Evolutionary conservation across 1,140 invertebrate genomes (phyloP).

Genomic region (Phortica variegata): DNA sequence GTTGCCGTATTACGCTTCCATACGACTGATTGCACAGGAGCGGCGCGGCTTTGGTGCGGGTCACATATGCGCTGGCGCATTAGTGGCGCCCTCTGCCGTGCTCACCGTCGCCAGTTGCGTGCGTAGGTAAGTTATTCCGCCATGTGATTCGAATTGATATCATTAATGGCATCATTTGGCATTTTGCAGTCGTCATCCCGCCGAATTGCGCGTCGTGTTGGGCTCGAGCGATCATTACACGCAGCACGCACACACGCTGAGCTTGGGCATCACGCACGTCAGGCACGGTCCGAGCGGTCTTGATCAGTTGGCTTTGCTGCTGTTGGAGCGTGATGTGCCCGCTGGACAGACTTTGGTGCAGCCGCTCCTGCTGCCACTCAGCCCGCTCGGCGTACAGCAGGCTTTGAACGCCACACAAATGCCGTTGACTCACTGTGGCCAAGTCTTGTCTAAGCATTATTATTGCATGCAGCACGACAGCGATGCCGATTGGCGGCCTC

Average conservation of each 20-base stretch:
- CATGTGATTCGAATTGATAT: too few relatives aligned
- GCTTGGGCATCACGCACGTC: conserved; percentile 37
- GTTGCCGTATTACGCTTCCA: conserved; percentile 45
- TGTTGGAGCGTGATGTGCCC: conserved; percentile 41
- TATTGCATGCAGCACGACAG: not conserved
- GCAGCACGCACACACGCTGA: conserved; percentile 19
- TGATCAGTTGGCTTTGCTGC: conserved; percentile 35
- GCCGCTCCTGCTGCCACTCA: conserved; percentile 1
- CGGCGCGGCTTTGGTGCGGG: conserved; percentile 41
- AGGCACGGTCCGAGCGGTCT: conserved; percentile 27
- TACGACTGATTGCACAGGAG: conserved; percentile 32
- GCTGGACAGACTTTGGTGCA: conserved; percentile 22
- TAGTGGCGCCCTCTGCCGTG: conserved; percentile 55
- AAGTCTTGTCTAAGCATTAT: conserved; percentile 12
- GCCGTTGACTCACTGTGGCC: not conserved
- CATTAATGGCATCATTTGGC: too few relatives aligned
- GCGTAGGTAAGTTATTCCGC: conserved; percentile 35
- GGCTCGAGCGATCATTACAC: conserved; percentile 38
- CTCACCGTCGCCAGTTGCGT: conserved; percentile 59
- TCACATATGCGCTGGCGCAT: conserved; percentile 51
- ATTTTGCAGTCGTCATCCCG: conserved; percentile 32
- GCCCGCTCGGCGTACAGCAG: too few relatives aligned
- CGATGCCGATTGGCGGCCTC: not conserved
- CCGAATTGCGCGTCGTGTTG: conserved; percentile 39
- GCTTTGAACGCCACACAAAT: not conserved